A percentile compares a stretch with the other conserved stretches of the same genome.
Evolutionary conservation across 30 jellyfish, hydroid and myxozoan species (phyloP).

Genomic region (Hydractinia echinata): DNA sequence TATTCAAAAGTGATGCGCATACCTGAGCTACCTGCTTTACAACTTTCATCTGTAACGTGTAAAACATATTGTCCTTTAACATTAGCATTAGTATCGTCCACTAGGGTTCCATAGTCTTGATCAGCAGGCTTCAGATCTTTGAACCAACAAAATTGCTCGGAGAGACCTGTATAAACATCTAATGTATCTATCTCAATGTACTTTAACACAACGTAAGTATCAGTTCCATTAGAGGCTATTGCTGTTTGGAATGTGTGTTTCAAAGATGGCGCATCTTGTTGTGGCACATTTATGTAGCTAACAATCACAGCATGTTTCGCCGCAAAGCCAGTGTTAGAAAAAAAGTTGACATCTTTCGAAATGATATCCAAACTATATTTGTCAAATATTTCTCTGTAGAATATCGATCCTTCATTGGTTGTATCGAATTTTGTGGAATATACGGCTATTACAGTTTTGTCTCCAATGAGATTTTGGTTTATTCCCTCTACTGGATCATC

Average conservation of each 20-base stretch:
- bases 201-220: not conserved
- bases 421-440: not conserved
- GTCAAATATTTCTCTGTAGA: constrained; percentile 6
- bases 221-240: constrained; percentile 3
- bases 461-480: not conserved
- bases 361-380: not conserved
- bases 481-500: not conserved
- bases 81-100: not conserved
- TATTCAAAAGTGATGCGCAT: not conserved
- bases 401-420: not conserved
- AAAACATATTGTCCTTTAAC: constrained; percentile 12
- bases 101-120: not conserved
- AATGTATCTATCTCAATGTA: constrained; percentile 2
- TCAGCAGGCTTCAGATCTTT: not conserved
- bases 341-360: not conserved
- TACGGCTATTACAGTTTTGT: not conserved
- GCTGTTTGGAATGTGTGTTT: not conserved
- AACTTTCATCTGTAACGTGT: constrained; percentile 4
- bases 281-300: not conserved
- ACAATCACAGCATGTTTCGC: constrained; percentile 4
- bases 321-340: not conserved
- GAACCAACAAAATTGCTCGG: not conserved
- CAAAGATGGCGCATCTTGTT: not conserved
- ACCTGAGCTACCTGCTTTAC: not conserved
- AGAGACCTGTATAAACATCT: not conserved